Evolutionary conservation across 2,888 invertebrate genomes (phyloP).

Genomic region (Agrochola litura): DNA sequence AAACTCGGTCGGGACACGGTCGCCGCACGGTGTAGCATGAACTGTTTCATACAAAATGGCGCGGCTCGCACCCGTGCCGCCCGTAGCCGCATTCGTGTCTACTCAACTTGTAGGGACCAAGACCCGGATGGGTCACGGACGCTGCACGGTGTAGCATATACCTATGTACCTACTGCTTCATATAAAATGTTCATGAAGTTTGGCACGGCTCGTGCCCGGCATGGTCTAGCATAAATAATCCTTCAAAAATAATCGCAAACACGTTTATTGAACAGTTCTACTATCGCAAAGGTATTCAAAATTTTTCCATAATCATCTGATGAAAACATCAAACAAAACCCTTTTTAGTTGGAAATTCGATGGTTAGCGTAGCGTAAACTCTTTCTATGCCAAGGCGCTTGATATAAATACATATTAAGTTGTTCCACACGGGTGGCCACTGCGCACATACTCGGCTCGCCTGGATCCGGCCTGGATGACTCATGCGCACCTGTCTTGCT

Average conservation of each 20-base stretch:
- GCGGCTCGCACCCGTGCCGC: no score
- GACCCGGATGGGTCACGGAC: no score
- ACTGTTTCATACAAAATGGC: no score
- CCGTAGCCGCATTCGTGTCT: no score
- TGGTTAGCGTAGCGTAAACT: conserved; percentile 59
- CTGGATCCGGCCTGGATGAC: conserved; percentile 69
- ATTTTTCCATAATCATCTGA: conserved; percentile 1
- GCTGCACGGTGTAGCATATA: no score
- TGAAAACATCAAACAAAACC: conserved; percentile 26
- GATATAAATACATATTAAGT: conserved; percentile 68
- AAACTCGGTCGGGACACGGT: no score
- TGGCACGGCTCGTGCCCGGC: no score
- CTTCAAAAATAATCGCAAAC: background rate
- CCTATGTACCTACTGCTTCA: no score
- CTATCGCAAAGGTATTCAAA: background rate
- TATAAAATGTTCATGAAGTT: background rate
- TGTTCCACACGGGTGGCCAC: conserved; percentile 67
- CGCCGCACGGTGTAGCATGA: no score
- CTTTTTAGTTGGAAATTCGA: conserved; percentile 46
- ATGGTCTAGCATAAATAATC: background rate
- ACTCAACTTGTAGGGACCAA: no score
- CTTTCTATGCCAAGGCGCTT: conserved; percentile 67
- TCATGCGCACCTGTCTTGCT: conserved; percentile 64
- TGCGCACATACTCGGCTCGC: conserved; percentile 52
- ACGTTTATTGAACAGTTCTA: background rate